These are phyloP conservation scores for Calephelis nemesis DNA, from an alignment of 1,140 invertebrate genomes.

Conservation along the genomic window DNA sequence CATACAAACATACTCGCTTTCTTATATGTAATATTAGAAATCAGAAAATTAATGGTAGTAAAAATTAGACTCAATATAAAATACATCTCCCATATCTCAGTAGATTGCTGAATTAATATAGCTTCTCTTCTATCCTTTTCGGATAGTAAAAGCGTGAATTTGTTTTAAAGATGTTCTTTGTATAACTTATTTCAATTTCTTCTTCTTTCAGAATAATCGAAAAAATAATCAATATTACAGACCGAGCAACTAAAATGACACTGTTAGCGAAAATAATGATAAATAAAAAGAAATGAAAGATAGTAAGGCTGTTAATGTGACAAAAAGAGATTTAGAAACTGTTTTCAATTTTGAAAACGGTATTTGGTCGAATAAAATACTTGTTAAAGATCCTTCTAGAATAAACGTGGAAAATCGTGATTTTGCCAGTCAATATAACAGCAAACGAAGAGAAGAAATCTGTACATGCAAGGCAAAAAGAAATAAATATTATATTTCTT, in stretches of 20 bases:
- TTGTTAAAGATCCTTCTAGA: constrained; percentile 24
- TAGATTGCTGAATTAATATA: too few relatives aligned
- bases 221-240: background rate
- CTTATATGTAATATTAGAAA: too few relatives aligned
- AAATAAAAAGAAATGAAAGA: constrained; percentile 67
- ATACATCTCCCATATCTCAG: too few relatives aligned
- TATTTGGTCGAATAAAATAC: constrained; percentile 29
- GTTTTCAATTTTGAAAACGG: constrained; percentile 29
- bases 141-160: too few relatives aligned
- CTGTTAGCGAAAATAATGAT: constrained; percentile 46
- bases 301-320: constrained; percentile 45
- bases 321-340: constrained; percentile 31
- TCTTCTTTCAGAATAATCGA: constrained; percentile 1
- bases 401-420: constrained; percentile 30
- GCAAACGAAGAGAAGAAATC: constrained; percentile 31
- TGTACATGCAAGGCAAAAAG: constrained; percentile 46
- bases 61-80: too few relatives aligned
- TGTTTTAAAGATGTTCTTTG: too few relatives aligned
- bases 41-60: too few relatives aligned
- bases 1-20: too few relatives aligned
- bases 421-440: constrained; percentile 45
- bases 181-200: too few relatives aligned
- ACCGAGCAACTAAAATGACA: constrained; percentile 24
- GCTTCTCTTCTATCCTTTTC: too few relatives aligned
- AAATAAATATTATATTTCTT: constrained; percentile 36